Conservation (phyloP, 1,140 invertebrate species). For the Adoxophyes honmai region DNA sequence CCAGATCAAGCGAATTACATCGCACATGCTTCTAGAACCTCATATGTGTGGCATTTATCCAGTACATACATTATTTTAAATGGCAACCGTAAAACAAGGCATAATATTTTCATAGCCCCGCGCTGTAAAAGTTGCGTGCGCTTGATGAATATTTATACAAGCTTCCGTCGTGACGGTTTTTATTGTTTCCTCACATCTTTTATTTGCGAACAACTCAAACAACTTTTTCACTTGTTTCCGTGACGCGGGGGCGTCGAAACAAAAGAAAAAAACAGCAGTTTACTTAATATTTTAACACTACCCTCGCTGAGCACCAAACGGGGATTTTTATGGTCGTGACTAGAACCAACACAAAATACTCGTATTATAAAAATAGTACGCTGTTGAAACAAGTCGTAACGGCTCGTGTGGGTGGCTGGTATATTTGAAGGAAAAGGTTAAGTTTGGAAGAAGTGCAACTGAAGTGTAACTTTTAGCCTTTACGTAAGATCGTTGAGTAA, state of each 20-base stretch:
- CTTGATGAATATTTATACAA: slow-evolving; percentile 15
- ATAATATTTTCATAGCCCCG: neutral
- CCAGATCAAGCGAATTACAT: too few relatives aligned
- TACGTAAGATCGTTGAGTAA: too few relatives aligned
- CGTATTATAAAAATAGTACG: too few relatives aligned
- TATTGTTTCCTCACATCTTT: slow-evolving; percentile 4
- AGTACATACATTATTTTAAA: neutral
- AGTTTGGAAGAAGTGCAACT: too few relatives aligned
- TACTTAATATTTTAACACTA: neutral
- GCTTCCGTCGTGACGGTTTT: neutral
- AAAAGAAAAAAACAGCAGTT: slow-evolving; percentile 4
- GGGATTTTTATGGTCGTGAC: too few relatives aligned
- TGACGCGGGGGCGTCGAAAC: neutral
- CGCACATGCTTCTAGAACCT: too few relatives aligned
- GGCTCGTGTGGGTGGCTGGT: too few relatives aligned
- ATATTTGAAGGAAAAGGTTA: too few relatives aligned
- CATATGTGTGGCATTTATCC: too few relatives aligned
- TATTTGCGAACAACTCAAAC: neutral
- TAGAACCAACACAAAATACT: too few relatives aligned
- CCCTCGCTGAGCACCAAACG: neutral
- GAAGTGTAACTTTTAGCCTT: too few relatives aligned
- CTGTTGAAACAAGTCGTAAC: too few relatives aligned
- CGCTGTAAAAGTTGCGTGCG: slow-evolving; percentile 1
- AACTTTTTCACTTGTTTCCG: slow-evolving; percentile 1
- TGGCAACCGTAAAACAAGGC: slow-evolving; percentile 3